These are phyloP conservation scores for Grus americana DNA, from an alignment of 2,113 vertebrate species.

Conservation along the genomic window DNA sequence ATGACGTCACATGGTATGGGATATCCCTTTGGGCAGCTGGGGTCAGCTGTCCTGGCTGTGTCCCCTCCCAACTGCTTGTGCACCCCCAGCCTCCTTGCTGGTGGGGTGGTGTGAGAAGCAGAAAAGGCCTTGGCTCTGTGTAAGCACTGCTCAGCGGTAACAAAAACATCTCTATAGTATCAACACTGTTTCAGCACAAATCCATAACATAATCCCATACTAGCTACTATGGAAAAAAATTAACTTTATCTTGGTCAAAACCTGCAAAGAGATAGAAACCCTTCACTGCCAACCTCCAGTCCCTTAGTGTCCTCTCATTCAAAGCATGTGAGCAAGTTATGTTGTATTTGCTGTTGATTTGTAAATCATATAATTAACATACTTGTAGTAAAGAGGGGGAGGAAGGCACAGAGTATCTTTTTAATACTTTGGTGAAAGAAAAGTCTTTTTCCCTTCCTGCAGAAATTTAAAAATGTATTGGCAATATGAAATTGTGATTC, in stretches of 20 bases:
- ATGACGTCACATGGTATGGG: too few species aligned
- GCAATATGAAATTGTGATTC: not conserved
- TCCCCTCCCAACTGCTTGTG: not conserved
- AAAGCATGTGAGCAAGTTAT: not conserved
- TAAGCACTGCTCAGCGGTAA: not conserved
- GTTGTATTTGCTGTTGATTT: not conserved
- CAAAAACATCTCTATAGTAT: not conserved
- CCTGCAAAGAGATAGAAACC: not conserved
- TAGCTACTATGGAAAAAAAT: not conserved
- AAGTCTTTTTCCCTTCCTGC: not conserved
- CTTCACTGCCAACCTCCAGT: not conserved
- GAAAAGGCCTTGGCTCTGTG: not conserved
- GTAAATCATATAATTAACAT: not conserved
- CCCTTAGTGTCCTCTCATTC: not conserved
- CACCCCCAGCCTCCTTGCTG: too few species aligned
- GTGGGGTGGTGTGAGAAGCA: not conserved
- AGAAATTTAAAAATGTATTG: not conserved
- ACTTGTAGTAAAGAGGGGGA: not conserved
- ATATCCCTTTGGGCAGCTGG: not conserved
- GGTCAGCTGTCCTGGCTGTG: fast-evolving
- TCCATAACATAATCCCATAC: too few species aligned
- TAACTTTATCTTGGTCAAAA: not conserved
- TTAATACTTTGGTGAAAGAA: not conserved
- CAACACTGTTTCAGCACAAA: not conserved
- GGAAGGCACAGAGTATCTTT: not conserved